Evolutionary conservation across 2,113 vertebrate species (phyloP), one percentile per base, ranked within the genome.

Genomic region (Colossoma macropomum): DNA sequence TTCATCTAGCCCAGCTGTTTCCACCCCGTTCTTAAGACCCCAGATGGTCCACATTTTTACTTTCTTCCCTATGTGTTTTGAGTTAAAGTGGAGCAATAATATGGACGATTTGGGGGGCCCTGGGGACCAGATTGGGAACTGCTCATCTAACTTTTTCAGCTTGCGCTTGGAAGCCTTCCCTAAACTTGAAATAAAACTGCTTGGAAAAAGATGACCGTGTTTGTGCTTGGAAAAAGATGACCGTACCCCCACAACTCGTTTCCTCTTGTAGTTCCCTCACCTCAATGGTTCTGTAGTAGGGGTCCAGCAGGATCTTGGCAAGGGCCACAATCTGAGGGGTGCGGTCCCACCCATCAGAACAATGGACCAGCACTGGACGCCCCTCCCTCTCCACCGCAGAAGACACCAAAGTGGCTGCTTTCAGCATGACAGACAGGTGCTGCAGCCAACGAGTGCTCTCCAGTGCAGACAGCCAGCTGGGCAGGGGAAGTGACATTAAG

Each of bases 381-480:
- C 96, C 97, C 12, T 99, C 98, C 60, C 97, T 94, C 90, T 98
- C 97, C 9, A 99, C 94, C 0, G 97, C 97, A 15, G 94, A 96
- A 79, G 97, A 95, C 87, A 99, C 98, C 79, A 99, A 91, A 77
- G 96, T 95, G 17, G 97, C 97, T 0, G 98, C 97, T 89, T 99
- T 99, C 81, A 99, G 91, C 98, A 99, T 98, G 90, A 98, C 93
- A 0, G 98, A 99, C 75, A 99, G 94, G 88, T 99, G 98, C 92
- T 99, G 98, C 87, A 99, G 94, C 98, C 98, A 99, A 79, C 97
- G 98, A 80, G 98, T 99, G 88, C 95, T 99, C 92, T 99, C 98
- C 68, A 99, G 92, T 0, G 97, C 96, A 0, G 98, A 99, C 62
- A 99, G 95, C 98, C 98, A 99, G 93, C 98, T 99, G 91, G 12